Percentiles rank a stretch among this genome's conserved stretches.
These are phyloP conservation scores for Pristionchus pacificus DNA, from an alignment of 1,140 invertebrate species.

Conservation along the genomic window DNA sequence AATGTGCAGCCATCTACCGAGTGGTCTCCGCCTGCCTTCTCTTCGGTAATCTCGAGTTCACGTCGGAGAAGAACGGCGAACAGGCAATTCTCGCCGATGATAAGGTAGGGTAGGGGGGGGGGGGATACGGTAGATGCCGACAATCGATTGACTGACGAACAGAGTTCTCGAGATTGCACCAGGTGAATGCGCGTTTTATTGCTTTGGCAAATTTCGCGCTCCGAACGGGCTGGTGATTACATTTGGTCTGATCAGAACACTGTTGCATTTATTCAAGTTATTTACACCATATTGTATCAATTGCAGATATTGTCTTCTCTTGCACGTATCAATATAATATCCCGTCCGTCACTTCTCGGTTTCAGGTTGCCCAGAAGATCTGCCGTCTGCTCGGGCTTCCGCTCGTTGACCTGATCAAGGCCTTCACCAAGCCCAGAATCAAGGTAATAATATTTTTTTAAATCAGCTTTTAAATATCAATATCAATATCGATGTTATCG, in stretches of 20 bases:
- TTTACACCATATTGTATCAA: no score
- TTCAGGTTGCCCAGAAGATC: slow-evolving; percentile 60
- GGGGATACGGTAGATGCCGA: no score
- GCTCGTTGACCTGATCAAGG: slow-evolving; percentile 93
- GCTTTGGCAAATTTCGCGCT: no score
- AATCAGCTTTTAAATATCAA: background rate
- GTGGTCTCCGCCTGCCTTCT: slow-evolving; percentile 87
- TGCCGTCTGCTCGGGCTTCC: slow-evolving; percentile 84
- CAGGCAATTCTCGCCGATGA: slow-evolving; percentile 95
- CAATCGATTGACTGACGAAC: no score
- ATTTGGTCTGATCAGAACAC: no score
- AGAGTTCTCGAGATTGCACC: no score
- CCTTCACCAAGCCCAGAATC: slow-evolving; percentile 89
- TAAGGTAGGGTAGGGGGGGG: slow-evolving; percentile 66
- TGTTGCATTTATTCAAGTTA: no score
- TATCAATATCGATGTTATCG: slow-evolving; percentile 82
- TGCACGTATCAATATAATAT: no score
- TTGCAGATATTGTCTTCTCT: no score
- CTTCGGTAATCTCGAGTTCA: slow-evolving; percentile 95
- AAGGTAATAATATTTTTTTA: slow-evolving; percentile 72
- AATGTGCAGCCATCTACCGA: slow-evolving; percentile 76
- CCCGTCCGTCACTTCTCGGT: no score
- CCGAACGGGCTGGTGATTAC: no score
- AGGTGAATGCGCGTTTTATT: no score
- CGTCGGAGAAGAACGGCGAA: slow-evolving; percentile 92